Evolutionary conservation across 2,113 vertebrate genomes (phyloP), one percentile per base, ranked within the genome.

Genomic region (Phycodurus eques): DNA sequence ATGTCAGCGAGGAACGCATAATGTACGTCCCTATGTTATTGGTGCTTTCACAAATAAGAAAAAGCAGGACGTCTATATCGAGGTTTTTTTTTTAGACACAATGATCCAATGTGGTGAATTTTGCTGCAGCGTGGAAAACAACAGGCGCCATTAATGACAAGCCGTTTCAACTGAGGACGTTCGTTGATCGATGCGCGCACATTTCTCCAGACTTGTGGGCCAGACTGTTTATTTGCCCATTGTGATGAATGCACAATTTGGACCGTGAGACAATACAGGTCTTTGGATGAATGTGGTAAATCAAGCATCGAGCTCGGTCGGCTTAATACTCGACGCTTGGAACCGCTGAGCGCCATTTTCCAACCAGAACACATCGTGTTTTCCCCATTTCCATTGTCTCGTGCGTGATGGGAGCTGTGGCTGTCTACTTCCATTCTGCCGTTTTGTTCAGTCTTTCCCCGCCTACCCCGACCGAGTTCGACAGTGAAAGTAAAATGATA

Each of bases 401-500:
- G 13, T 70, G 73, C 71, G 71, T 31, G 71, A 78, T 65, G 64
- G 74, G 74, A 75, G 76, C 60, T 8, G 46, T 39, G 70, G 73
- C 71, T 3, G 43, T 65, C n/a, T 59, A 22, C 14, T 44, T 53
- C 0, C 42, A 14, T 60, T 62, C 42, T 74, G 3, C 66, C 47
- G 47, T 67, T 72, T 68, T 71, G 75, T 73, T 77, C 14, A 8
- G 51, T 27, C 70, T 62, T 60, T 22, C 59, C 46, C 73, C 46
- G 60, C 49, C 39, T 11, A 15, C 70, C 64, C 10, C 8, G 43
- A 13, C 10, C 8, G 43, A 13, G 70, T 68, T 67, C 80, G 71
- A 51, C 70, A 78, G 72, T 73, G 51, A 66, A 68, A 73, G 87
- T 90, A 88, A 89, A 68, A 62, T 3, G 88, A 90, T 88, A 87